Conservation (phyloP, 2,113 vertebrate species). For the Sebastes schlegelii region DNA sequence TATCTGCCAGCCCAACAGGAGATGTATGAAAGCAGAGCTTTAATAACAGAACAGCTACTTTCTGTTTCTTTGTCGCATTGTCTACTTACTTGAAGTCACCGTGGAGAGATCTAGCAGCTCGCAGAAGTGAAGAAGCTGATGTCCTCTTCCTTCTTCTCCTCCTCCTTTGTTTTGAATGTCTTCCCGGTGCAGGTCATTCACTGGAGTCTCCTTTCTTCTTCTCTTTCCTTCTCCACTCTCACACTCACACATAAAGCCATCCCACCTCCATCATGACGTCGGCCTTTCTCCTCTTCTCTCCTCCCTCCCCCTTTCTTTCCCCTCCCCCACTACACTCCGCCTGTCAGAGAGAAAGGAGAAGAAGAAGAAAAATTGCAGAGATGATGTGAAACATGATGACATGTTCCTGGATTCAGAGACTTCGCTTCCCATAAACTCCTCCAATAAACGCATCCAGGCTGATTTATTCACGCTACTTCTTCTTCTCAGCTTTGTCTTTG, state of each 20-base stretch:
- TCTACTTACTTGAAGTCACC: conserved; percentile 55
- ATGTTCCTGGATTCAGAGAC: neutral
- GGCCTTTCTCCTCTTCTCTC: conserved; percentile 19
- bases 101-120: neutral
- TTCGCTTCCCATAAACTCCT: neutral
- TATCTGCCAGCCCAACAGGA: neutral
- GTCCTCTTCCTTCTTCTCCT: too few species aligned
- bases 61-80: neutral
- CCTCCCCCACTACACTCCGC: conserved; percentile 45
- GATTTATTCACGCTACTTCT: neutral
- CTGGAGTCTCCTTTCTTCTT: conserved; percentile 37
- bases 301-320: conserved; percentile 19
- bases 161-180: conserved; percentile 16
- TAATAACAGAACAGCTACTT: neutral
- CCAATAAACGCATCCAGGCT: neutral
- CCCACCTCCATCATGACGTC: conserved; percentile 65
- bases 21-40: neutral
- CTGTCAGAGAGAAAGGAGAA: neutral
- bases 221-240: conserved; percentile 26
- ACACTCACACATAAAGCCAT: conserved; percentile 22
- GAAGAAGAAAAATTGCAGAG: conserved; percentile 23
- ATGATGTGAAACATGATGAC: neutral
- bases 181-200: conserved; percentile 53
- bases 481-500: neutral
- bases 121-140: neutral